These are phyloP conservation scores for Heliconius hewitsoni DNA, from an alignment of 1,140 invertebrate genomes.

Conservation along the genomic window DNA sequence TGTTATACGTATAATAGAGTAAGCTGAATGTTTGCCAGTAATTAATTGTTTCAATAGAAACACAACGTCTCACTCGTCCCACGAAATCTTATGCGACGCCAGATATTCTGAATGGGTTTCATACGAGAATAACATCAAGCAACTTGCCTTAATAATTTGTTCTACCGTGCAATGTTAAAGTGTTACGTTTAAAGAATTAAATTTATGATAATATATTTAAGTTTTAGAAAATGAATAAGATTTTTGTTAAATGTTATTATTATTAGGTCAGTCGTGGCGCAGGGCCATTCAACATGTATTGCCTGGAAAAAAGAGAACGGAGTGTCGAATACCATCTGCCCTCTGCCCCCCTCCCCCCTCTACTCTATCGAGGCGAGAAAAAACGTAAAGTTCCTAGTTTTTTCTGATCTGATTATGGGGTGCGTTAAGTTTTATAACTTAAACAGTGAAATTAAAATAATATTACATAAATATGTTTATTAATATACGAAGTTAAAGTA, in stretches of 20 bases:
- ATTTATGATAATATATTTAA: not conserved
- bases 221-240: not conserved
- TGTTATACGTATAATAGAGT: not conserved
- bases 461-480: too few species aligned
- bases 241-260: not conserved
- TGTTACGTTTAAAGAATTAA: constrained; percentile 17
- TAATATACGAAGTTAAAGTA: not conserved
- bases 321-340: too few species aligned
- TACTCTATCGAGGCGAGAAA: too few species aligned
- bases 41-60: constrained; percentile 62
- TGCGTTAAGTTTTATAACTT: too few species aligned
- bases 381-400: too few species aligned
- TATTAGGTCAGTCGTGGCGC: too few species aligned
- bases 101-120: constrained; percentile 46
- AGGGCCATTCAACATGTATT: too few species aligned
- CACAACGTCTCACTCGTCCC: constrained; percentile 10
- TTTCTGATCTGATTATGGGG: too few species aligned
- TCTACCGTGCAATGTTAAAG: constrained; percentile 38
- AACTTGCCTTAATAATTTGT: constrained; percentile 48
- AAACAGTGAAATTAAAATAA: too few species aligned
- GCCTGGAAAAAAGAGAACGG: too few species aligned
- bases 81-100: constrained; percentile 27
- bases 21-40: constrained; percentile 50
- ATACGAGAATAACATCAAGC: constrained; percentile 48
- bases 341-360: too few species aligned